Percentiles rank a stretch among this genome's conserved stretches.
Evolutionary conservation across 2,113 vertebrate genomes (phyloP).

Genomic region (Myrmecophaga tridactyla): DNA sequence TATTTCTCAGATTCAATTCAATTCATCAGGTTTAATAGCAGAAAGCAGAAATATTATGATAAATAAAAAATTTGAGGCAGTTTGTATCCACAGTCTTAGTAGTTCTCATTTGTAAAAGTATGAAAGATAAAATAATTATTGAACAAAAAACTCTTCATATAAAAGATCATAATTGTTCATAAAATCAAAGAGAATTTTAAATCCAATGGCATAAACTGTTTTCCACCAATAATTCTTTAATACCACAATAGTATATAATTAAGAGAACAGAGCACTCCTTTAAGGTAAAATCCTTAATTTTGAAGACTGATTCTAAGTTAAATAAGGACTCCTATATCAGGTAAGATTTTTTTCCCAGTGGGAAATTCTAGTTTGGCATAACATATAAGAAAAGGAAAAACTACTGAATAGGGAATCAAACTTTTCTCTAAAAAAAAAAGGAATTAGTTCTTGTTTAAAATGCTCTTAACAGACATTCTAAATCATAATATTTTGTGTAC

Average conservation of each 20-base stretch:
- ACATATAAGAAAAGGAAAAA: neutral
- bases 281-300: neutral
- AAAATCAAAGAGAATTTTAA: slow-evolving; percentile 38
- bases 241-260: neutral
- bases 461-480: neutral
- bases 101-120: neutral
- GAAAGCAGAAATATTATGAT: slow-evolving; percentile 13
- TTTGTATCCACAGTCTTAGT: slow-evolving; percentile 27
- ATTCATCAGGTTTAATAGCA: neutral
- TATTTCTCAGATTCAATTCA: slow-evolving; percentile 20
- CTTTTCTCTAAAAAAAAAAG: neutral
- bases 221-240: neutral
- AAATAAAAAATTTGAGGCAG: neutral
- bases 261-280: neutral
- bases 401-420: neutral
- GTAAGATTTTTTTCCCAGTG: neutral
- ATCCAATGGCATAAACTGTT: neutral
- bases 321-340: neutral
- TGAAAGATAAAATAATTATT: slow-evolving; percentile 2
- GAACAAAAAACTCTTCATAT: slow-evolving; percentile 13
- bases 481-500: neutral
- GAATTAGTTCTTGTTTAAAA: neutral
- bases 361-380: neutral
- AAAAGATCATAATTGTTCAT: slow-evolving; percentile 5
- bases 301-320: neutral